Base-by-base conservation (phyloP, 2,113 vertebrate genomes). In the Gallinago media region DNA sequence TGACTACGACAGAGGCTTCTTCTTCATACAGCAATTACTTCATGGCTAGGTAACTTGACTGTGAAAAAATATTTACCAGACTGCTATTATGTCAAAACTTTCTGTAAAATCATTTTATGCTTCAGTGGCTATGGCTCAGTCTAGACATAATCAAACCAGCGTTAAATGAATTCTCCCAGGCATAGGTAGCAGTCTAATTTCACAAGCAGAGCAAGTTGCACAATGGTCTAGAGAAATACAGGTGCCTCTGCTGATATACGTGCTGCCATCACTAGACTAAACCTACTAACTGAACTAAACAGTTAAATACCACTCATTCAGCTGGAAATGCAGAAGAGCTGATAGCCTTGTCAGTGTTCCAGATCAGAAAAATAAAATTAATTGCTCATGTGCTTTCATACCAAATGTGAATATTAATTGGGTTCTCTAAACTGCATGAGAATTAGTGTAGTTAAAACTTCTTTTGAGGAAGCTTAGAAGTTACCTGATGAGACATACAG, bases 71-170 rank as follows among this genome's bases (percentile, higher is more conserved):
- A 91, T 91, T 96, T 72, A 91, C 77, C 61, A 91, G 73, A 58
- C 63, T 95, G 42, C 52, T 91, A 59, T 91, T 97, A 82, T 71
- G 52, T 78, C 47, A 96, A 95, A 87, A 89, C 73, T 91, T 95
- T 87, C 71, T 89, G 52, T 81, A 82, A 95, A 96, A 91, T 89
- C 7, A 95, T 93, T 96, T 96, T 93, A 72, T 89, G 81, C 89
- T 94, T 81, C 80, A 78, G 34, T 91, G 65, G 17, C 15, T 87
- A 16, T 78, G 73, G 73, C 67, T 97, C 65, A 81, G 89, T 63
- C 68, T 78, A 94, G 72, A 78, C 87, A 89, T 85, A 92, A 91
- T 92, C 84, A 95, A 91, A 89, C 22, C 34, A 81, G 89, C 31
- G 85, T 93, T 74, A 95, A 96, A 95, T 87, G 34, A 91, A 94